Evolutionary conservation across 2,888 invertebrate genomes (phyloP), one percentile per base, ranked within the genome.

Genomic region (Erebia ligea): DNA sequence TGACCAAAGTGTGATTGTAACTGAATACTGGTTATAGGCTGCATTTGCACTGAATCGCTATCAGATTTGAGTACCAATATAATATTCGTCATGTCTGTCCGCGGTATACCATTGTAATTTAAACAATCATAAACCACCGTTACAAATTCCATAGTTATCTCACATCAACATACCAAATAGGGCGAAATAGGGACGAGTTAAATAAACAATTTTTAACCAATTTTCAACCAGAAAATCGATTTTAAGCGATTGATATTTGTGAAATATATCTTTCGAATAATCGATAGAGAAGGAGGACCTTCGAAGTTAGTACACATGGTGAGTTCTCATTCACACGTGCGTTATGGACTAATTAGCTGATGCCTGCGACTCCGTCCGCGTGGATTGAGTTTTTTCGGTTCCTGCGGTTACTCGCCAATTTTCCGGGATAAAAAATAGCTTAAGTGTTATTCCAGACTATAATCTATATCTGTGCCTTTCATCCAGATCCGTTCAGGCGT

Each of bases 161-260:
- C 40, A 9, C 59, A 70, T 70, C 70, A 62, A 54, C 52, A 56
- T 42, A 68, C 63, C 63, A 56, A 73, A 71, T 64, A 70, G 62
- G 70, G n/a, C 6, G n/a, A 17, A 52, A 52, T 17, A 54, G 54
- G 19, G 54, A 54, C 19, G 54, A 9, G 19, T 2, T 54, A 19
- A 10, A 54, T 17, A 19, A 19, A 54, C 17, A 19, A 52, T 52
- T 48, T 5, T 15, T 48, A 15, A 48, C 1, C 15, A 11, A 13
- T 13, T 45, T 40, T 9, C 40, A 9, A 40, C 6, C 6, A 40
- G 40, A 40, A 40, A 40, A 40, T 40, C 34, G 42, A 42, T 10
- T 42, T 10, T 42, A 42, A 0, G 2, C 8, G 2, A 42, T 42
- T 11, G 45, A 45, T 45, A 3, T 11, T 45, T 11, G 15, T 15